Base-by-base conservation (phyloP, 2,113 vertebrate species). In the Holacanthus passer region DNA sequence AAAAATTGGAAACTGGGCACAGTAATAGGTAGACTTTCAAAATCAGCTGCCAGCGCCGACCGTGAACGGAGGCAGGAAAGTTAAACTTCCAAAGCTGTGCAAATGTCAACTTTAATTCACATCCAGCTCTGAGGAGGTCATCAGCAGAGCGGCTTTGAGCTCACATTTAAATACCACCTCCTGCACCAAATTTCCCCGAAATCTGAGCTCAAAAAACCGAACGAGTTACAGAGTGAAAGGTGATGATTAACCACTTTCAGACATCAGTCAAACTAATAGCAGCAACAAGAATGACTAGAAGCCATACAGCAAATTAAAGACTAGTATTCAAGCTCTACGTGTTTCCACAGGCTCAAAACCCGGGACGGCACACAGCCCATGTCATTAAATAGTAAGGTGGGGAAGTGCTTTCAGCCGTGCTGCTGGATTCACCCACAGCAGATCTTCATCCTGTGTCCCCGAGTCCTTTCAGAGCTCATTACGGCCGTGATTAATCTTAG, bases 181-280 rank as follows among this genome's bases (percentile, higher is more conserved):
- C 31, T 50, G 20, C 24, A 32, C 19, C 52, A 53, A 39, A 55
- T 17, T 7, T 20, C 50, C n/a, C 10, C 7, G 4, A 24, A 58
- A 48, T 77, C 31, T 11, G 56, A 43, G 22, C 37, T 11, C 29
- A 12, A 11, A n/a, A 63, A 64, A 52, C 5, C 22, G 48, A 70
- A 43, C 52, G 45, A 43, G 37, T 48, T 5, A 9, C 3, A 11
- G 35, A 63, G 45, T 53, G 62, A 72, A 53, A 69, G 43, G 60
- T 68, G 59, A 79, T 73, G 69, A 76, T 76, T 85, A 45, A 64
- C 19, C 41, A 69, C 37, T 43, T 73, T 69, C 53, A 79, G 14
- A 60, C 24, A 71, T 59, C 65, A 64, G 62, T 67, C 77, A 13
- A 73, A 8, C 69, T 50, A 82, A 65, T 19, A 73, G 63, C 50